Evolutionary conservation across 2,797 vertebrate species (phyloP).

Genomic region (Acridotheres tristis): DNA sequence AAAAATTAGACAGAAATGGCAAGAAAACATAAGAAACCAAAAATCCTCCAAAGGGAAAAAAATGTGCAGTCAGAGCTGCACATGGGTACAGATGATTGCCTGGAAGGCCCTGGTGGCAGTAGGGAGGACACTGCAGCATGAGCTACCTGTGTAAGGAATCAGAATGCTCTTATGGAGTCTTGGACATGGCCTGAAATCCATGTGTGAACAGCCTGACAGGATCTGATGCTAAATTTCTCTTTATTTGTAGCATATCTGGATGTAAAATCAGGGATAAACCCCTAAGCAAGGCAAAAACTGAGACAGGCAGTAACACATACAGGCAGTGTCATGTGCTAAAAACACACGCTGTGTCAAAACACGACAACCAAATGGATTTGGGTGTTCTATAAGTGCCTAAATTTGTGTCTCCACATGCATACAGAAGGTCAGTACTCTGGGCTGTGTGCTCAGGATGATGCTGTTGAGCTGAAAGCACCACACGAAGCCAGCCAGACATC

Average conservation of each 20-base stretch:
- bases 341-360: background rate
- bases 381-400: background rate
- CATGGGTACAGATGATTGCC: background rate
- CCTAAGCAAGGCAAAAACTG: background rate
- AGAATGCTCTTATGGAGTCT: background rate
- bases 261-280: background rate
- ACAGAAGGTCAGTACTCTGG: background rate
- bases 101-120: background rate
- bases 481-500: background rate
- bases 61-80: background rate
- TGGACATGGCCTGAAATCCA: background rate
- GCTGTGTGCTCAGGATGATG: accelerated
- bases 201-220: background rate
- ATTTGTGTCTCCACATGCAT: background rate
- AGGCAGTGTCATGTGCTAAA: accelerated
- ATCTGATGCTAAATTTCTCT: background rate
- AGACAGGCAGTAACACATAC: background rate
- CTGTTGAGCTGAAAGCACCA: accelerated
- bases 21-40: background rate
- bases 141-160: background rate
- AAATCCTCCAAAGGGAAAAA: background rate
- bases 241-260: background rate
- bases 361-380: background rate
- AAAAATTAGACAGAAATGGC: background rate
- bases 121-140: background rate